phyloP scores from a whole-genome alignment of 2,113 vertebrate genomes.

The Hystrix brachyura region DNA sequence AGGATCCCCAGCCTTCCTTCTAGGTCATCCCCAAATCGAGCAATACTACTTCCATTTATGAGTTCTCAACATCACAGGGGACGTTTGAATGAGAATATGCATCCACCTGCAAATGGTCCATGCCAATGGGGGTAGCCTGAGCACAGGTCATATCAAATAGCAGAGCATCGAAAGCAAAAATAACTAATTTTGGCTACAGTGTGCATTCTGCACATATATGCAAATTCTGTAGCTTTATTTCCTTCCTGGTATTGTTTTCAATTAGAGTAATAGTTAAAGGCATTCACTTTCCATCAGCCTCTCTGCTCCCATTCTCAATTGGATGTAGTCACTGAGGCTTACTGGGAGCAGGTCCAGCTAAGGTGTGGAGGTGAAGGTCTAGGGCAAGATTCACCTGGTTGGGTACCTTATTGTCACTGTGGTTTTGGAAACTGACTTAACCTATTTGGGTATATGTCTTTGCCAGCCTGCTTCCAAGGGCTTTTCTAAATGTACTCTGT shows the following conservation, averaged over 20 bases:
- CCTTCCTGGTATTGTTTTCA: slow-evolving; percentile 34
- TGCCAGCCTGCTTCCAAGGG: background rate
- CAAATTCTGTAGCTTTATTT: background rate
- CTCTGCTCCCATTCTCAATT: background rate
- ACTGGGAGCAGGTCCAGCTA: background rate
- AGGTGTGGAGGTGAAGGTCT: no score
- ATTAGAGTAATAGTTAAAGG: background rate
- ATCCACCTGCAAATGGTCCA: no score
- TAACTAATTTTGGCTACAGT: slow-evolving; percentile 19
- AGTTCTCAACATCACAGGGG: background rate
- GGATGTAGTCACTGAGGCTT: rapidly evolving
- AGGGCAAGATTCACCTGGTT: background rate
- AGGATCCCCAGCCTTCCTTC: background rate
- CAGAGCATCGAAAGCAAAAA: slow-evolving; percentile 22
- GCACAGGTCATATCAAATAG: background rate
- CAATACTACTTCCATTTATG: no score
- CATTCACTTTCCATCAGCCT: background rate
- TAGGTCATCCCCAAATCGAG: background rate
- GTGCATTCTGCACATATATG: background rate
- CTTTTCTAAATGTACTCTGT: background rate
- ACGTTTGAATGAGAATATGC: background rate
- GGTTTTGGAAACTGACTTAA: background rate
- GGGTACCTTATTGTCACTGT: background rate
- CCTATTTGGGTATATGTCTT: background rate
- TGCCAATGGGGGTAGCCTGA: background rate